Base-by-base conservation (phyloP, 1,140 invertebrate species). In the Hylaeus volcanicus region DNA sequence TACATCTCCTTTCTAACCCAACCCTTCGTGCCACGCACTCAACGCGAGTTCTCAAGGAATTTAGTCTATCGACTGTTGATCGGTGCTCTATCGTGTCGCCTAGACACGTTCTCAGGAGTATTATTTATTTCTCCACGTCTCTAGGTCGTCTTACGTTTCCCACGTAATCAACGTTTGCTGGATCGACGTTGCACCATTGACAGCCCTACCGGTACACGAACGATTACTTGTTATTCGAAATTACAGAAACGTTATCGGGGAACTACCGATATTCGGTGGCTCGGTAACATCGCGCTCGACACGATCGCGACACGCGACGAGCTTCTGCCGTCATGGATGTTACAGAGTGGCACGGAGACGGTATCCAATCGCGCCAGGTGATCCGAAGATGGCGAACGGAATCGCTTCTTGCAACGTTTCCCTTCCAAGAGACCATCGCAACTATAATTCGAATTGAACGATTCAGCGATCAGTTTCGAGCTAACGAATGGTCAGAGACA, bases 401-500 rank as follows among this genome's bases (percentile, higher is more conserved):
- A 45, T 12, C 48, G 48, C 41, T 15, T 61, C n/a, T 43, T 37
- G 71, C 43, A 60, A 73, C 71, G 58, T 61, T 37, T 41, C 41
- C 37, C 63, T 45, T 41, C 64, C 39, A 41, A 53, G 58, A 39
- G 56, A 80, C 58, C 55, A 26, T 85, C 43, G 56, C 53, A 56
- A 26, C 58, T 85, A 56, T 69, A 68, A 37, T 74, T 73, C 53
- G 75, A 53, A n/a, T 43, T 63, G 55, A 71, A 76, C 72, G 60
- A 12, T 43, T 70, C 56, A 12, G 79, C 45, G 39, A 79, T 71
- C 65, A 6, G 63, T 70, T 64, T 55, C 43, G 45, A 37, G 26
- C 74, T 83, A 61, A 68, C 86, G 86, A 78, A 90, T 88, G 91
- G 92, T 93, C 93, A 94, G 91, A 96, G 95, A 91, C 96, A 96